Base-by-base conservation (phyloP, 2,888 invertebrate species). In the Elmis aenea region DNA sequence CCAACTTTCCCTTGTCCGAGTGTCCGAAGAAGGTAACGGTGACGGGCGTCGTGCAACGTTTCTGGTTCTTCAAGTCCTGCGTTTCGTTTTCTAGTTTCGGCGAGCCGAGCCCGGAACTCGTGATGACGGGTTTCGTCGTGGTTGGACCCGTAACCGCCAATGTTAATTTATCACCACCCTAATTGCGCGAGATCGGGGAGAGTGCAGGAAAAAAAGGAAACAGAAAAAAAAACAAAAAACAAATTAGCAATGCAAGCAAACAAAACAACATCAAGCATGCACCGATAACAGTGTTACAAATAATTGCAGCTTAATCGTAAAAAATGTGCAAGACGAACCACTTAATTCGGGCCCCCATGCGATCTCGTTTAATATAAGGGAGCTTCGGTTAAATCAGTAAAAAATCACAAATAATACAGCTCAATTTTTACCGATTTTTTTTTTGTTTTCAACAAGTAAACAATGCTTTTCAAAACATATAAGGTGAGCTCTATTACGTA, bases 91-190 rank as follows among this genome's bases (percentile, higher is more conserved):
- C 48, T 26, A 24, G 30, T 31, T 34, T 45, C 15, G 44, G 48
- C 13, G 37, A 56, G 46, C 50, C 49, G 39, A 32, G 26, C 46
- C 44, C 37, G 39, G 48, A 40, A 29, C 41, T 45, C n/a, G 46
- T 38, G 33, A 35, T 29, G 28, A 41, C 20, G 6, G 48, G 33
- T 22, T 42, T 40, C 22, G 50, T 38, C 26, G 46, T 59, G 3
- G 59, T 57, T 3, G 64, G 63, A 28, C 79, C 79, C 52, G 75
- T 75, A 53, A 82, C 76, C 43, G 77, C 75, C 41, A 82, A 66
- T 33, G 81, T 82, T 59, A 82, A 64, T 62, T 81, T 81, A 62
- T 82, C 81, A 54, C 81, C 81, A 50, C 81, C 81, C 81, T 82
- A 16, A 36, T 26, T 29, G 14, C 31, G 21, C n/a, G 10, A 15